Base-by-base conservation (phyloP, 1,140 invertebrate genomes). In the Harpegnathos saltator region DNA sequence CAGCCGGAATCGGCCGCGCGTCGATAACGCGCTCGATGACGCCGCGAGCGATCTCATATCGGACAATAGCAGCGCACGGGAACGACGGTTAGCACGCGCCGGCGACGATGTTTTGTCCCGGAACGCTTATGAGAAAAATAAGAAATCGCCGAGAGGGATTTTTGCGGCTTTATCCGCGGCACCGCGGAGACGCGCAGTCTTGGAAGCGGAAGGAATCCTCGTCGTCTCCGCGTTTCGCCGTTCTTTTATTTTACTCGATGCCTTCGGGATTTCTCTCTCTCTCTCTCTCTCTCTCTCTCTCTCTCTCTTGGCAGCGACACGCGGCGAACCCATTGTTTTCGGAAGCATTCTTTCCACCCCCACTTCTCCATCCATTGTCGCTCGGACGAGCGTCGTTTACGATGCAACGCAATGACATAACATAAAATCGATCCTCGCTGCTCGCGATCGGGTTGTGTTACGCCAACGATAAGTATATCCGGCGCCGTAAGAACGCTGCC, bases 401-500 rank as follows among this genome's bases (percentile, higher is more conserved):
- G 7, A 15, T 12, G 22, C 38, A 9, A 68, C 68, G 22, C 15
- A 58, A 26, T 15, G 54, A 50, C 50, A 17, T 78, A 78, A 68
- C 2, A 11, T 68, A 66, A 66, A 33, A 77, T 77, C 38, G 61
- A 75, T 75, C 26, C 61, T 19, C 48, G 68, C 38, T 29, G 4
- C 38, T 48, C 38, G 19, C 29, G 68, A 78, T 44, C 17, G 63
- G 19, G 63, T 68, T 78, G 15, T 68, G 26, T 78, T 78, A 75
- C 72, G 72, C 72, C 72, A 68, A 62, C 63, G 63, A 78, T 56
- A 78, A 69, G 63, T 78, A 78, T 69, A 69, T 69, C 63, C 22
- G 50, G 14, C 65, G 65, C 9, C 52, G 62, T 29, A 44, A 80
- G n/a, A n/a, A n/a, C n/a, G n/a, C n/a, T 24, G 17, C 38, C 61